Evolutionary conservation across 2,888 invertebrate genomes (phyloP), one percentile per base, ranked within the genome.

Genomic region (Cartodere bifasciata): DNA sequence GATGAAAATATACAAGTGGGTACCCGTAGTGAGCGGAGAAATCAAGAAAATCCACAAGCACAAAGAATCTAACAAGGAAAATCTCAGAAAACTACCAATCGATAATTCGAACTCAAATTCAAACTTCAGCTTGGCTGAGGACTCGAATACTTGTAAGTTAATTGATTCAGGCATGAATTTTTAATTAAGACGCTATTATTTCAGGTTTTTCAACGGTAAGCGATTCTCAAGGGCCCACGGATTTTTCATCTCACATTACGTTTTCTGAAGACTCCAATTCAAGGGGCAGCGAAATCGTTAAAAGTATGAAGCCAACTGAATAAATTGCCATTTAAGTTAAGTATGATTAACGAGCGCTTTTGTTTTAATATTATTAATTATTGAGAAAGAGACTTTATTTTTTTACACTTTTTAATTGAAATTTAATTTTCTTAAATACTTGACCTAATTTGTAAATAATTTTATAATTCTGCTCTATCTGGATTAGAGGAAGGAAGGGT

Each of bases 1-100:
- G 2, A 94, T 97, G 88, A 90, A 90, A 68, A 91, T 97, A 45
- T 95, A 84, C 58, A 97, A 97, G 70, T 98, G 97, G 97, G 95
- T 98, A 23, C 97, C 97, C 2, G 80, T 86, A 50, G 79, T 83
- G 1, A 75, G 70, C 11, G 75, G 73, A 42, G 84, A 83, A 48
- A 79, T 79, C 52, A 85, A 84, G 56, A 73, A 76, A 52, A 59
- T 64, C 4, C 37, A 47, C 14, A 57, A 58, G 39, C 55, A 53
- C 43, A 78, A 75, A 49, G 74, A 75, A 37, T 73, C 74, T 35
- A 81, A 80, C 55, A 87, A 86, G 53, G 86, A 87, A 59, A 86
- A 86, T 55, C 70, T 76, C 43, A 67, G 70, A 35, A 84, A 74
- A 63, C 72, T 67, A 42, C 64, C 69, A 42, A 68, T 74, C 44